Evolutionary conservation across 2,888 invertebrate species (phyloP), one percentile per base, ranked within the genome.

Genomic region (Pterostichus madidus): DNA sequence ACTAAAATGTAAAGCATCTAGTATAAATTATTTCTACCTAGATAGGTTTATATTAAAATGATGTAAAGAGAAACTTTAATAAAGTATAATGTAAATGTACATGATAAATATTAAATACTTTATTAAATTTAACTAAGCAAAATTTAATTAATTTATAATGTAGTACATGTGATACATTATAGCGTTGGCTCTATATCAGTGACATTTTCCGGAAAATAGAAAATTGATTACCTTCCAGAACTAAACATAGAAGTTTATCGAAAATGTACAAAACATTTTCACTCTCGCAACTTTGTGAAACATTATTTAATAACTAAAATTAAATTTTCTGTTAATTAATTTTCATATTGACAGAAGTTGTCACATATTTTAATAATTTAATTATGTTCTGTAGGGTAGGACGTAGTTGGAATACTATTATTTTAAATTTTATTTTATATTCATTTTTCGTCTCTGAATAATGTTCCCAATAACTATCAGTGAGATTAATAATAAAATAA

Each of bases 81-180:
- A 64, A 64, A n/a, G n/a, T 39, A 35, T 64, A 64, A 35, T 35
- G 5, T 32, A 31, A 31, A 31, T 24, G 11, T 59, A 31, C 35
- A n/a, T 35, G 35, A 64, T 64, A 64, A 64, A 35, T 59, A 24
- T 59, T 59, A 6, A 13, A 64, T 64, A 39, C 64, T 35, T 13
- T 13, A 61, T 61, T 61, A 61, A 61, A 56, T 17, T 15, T 52
- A 52, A 52, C 52, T n/a, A 31, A 11, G 8, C 8, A 15, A 24
- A 64, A 64, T 64, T 64, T 64, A 64, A 64, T 64, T 64, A 64
- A 64, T 32, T 35, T 64, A 39, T 64, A 64, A 64, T 64, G n/a
- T 61, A 5, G 61, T 35, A 61, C 11, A n/a, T 49, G 13, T 49
- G 5, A 49, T 39, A 39, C 39, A 39, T 39, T 39, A 39, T 8